Conservation (phyloP, 2,113 vertebrate genomes). For the Tapirus terrestris region DNA sequence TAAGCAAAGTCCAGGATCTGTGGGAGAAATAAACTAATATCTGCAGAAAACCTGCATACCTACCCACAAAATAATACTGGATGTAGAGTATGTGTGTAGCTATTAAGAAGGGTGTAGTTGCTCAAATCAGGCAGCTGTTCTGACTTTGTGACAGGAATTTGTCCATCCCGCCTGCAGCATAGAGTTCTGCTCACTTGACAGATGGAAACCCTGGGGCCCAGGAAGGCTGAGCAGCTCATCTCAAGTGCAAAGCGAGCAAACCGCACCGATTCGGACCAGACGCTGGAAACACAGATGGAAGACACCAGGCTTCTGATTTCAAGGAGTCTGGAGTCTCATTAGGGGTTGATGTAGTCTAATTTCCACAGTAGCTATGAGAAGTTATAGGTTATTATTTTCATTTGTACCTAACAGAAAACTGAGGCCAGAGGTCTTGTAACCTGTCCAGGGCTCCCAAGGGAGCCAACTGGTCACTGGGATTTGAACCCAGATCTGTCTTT, state of each 20-base stretch:
- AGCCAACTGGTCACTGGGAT: slow-evolving; percentile 58
- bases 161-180: background rate
- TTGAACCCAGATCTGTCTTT: slow-evolving; percentile 60
- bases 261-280: background rate
- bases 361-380: background rate
- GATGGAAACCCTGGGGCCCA: background rate
- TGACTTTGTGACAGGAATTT: background rate
- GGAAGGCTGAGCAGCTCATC: background rate
- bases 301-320: slow-evolving; percentile 10
- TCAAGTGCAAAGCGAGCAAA: background rate
- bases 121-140: background rate
- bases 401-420: background rate
- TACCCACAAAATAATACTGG: background rate
- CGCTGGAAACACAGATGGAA: background rate
- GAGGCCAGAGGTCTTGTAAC: background rate
- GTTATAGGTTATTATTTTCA: slow-evolving; percentile 13
- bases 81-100: accelerated
- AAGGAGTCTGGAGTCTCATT: background rate
- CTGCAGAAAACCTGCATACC: background rate
- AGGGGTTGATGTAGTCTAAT: slow-evolving; percentile 10
- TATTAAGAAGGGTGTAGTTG: background rate
- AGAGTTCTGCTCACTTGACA: background rate
- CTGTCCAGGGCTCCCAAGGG: background rate
- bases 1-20: background rate
- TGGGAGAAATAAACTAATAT: background rate